Percentiles rank a stretch among this genome's conserved stretches.
These are phyloP conservation scores for Caenorhabditis japonica DNA, from an alignment of 2,888 invertebrate species.

Conservation along the genomic window DNA sequence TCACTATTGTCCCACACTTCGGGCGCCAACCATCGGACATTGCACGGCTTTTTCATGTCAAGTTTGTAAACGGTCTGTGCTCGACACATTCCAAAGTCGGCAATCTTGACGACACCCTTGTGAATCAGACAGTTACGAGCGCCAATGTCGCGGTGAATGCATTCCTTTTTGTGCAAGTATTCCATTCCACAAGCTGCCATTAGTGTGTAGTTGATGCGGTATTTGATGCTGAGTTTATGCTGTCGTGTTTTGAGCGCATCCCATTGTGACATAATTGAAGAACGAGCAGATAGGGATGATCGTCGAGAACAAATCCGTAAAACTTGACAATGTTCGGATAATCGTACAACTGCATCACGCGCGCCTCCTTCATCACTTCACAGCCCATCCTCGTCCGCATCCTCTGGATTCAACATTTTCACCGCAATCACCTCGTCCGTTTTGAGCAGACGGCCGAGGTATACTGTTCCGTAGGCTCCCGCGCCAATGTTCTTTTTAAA, in stretches of 20 bases:
- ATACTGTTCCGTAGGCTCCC: slow-evolving; percentile 71
- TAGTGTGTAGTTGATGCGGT: slow-evolving; percentile 45
- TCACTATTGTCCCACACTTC: slow-evolving; percentile 71
- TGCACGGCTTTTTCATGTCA: slow-evolving; percentile 67
- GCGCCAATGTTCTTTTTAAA: slow-evolving; percentile 66
- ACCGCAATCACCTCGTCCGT: slow-evolving; percentile 52
- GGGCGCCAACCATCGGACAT: slow-evolving; percentile 73
- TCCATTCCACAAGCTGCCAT: slow-evolving; percentile 64
- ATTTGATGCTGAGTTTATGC: too few species aligned
- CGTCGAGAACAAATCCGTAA: slow-evolving; percentile 69
- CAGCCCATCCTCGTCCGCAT: slow-evolving; percentile 58
- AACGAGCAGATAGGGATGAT: slow-evolving; percentile 67
- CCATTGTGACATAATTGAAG: slow-evolving; percentile 70
- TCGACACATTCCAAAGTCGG: slow-evolving; percentile 73
- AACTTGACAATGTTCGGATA: slow-evolving; percentile 72
- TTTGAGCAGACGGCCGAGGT: slow-evolving; percentile 60
- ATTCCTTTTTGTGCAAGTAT: slow-evolving; percentile 69
- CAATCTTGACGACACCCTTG: slow-evolving; percentile 64
- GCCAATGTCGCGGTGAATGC: slow-evolving; percentile 72
- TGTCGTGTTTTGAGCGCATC: slow-evolving; percentile 28
- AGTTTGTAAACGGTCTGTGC: slow-evolving; percentile 60
- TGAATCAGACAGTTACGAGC: slow-evolving; percentile 69
- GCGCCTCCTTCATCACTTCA: slow-evolving; percentile 73
- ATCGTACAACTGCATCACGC: slow-evolving; percentile 72
- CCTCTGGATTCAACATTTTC: slow-evolving; percentile 55